Evolutionary conservation across 2,797 vertebrate genomes (phyloP).

Genomic region (Glyptemys insculpta): DNA sequence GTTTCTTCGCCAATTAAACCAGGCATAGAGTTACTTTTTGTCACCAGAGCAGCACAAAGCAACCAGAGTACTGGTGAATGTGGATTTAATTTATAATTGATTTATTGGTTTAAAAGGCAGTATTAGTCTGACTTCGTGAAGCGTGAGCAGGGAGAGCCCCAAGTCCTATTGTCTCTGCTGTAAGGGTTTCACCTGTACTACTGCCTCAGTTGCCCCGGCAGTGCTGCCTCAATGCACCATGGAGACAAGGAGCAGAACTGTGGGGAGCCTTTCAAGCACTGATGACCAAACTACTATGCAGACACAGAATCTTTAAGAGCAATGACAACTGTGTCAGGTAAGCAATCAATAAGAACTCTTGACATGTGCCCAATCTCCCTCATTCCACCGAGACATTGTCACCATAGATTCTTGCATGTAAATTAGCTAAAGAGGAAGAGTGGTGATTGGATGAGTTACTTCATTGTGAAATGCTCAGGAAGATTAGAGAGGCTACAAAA

Average conservation of each 20-base stretch:
- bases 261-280: rapidly evolving
- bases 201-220: not conserved
- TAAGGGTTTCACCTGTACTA: too few species aligned
- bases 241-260: not conserved
- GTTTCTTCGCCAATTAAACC: too few species aligned
- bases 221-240: not conserved
- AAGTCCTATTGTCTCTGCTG: too few species aligned
- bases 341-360: not conserved
- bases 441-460: not conserved
- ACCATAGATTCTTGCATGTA: not conserved
- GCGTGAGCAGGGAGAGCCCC: too few species aligned
- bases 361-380: not conserved
- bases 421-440: not conserved
- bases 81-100: too few species aligned
- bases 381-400: not conserved
- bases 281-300: not conserved
- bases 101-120: too few species aligned
- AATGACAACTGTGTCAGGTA: not conserved
- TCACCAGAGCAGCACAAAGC: too few species aligned
- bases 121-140: too few species aligned
- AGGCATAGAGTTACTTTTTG: too few species aligned
- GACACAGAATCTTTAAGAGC: not conserved
- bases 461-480: not conserved
- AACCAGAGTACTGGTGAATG: too few species aligned
- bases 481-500: not conserved